Base-by-base conservation (phyloP, 2,113 vertebrate species). In the Trochalopteron elliotii region DNA sequence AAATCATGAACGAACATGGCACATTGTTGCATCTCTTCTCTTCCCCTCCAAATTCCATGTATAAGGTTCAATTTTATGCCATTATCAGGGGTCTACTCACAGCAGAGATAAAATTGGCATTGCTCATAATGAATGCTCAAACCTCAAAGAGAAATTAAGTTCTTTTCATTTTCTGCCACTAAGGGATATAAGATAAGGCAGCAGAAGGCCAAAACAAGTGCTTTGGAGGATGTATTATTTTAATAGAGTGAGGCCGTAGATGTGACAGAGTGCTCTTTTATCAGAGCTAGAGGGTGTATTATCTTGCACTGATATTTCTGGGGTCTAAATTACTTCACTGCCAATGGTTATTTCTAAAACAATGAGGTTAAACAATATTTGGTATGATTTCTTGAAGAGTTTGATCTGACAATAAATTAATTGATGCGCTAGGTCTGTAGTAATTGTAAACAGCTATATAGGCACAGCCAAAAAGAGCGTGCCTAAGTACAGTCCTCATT, bases 141-240 rank as follows among this genome's bases (percentile, higher is more conserved):
- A 91, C n/a, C 44, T 82, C n/a, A 47, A 59, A 91, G 76, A 82
- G 60, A 82, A 95, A 94, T 93, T 78, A 91, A 88, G n/a, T 69
- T 50, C 31, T 92, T 94, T 92, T 60, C 6, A 56, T 89, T 87
- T 89, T 89, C 44, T 80, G 28, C 91, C 69, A 69, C 89, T 87
- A 82, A 82, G 20, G 65, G 14, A 70, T 82, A 79, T 75, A 91
- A 87, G 81, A 87, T 72, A 91, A 93, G 17, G 25, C 27, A 80
- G 61, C 22, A 85, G 72, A 90, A 85, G 90, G 59, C 82, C 79
- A 91, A 95, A 94, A 91, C 44, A 74, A 91, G 75, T 83, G 50
- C 59, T 93, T 87, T 93, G 71, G 31, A 93, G 87, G 64, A 74
- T 67, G 55, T 37, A 69, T 93, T 90, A 83, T 93, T 96, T 94